Base-by-base conservation (phyloP, 2,888 invertebrate genomes). In the Cinara cedri region DNA sequence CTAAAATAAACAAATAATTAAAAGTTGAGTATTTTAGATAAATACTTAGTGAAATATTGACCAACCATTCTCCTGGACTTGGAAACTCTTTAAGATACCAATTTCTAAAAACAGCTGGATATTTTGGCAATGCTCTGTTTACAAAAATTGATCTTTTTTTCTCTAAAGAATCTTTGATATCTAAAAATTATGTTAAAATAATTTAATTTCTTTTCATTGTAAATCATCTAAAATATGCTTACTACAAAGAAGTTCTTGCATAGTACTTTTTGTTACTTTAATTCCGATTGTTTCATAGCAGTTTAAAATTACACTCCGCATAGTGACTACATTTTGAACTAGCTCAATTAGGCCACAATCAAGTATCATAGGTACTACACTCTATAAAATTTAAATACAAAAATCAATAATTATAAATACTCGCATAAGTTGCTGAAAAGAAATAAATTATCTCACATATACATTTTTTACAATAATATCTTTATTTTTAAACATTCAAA, bases 261-360 rank as follows among this genome's bases (percentile, higher is more conserved):
- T 70, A 62, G 70, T 70, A 14, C 16, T 70, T 78, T 78, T 78
- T 51, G 78, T 60, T 78, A 78, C 68, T 78, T 78, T 78, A 49
- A 78, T 70, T 51, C 78, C 78, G 42, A 78, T 70, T 42, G 78
- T 34, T 51, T 78, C 78, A 34, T 78, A 78, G n/a, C 68, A 68
- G 1, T 70, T 78, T 70, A 78, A 49, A 78, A 95, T 85, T 66
- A 93, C 89, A 1, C 90, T 90, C 70, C 95, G 88, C 54, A 94
- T 87, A 0, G 93, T 92, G 11, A 91, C 87, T 44, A 98, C 88
- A 86, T 98, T 93, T 0, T 93, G 93, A 54, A 99, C 91, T 97
- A 98, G 99, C 86, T 99, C 98, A 75, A 99, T 92, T 75, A 99
- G 86, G 0, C 99, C 99, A 84, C 97, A 97, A 84, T 95, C 93